Conservation (phyloP, 2,113 vertebrate species). For the Oenanthe melanoleuca region DNA sequence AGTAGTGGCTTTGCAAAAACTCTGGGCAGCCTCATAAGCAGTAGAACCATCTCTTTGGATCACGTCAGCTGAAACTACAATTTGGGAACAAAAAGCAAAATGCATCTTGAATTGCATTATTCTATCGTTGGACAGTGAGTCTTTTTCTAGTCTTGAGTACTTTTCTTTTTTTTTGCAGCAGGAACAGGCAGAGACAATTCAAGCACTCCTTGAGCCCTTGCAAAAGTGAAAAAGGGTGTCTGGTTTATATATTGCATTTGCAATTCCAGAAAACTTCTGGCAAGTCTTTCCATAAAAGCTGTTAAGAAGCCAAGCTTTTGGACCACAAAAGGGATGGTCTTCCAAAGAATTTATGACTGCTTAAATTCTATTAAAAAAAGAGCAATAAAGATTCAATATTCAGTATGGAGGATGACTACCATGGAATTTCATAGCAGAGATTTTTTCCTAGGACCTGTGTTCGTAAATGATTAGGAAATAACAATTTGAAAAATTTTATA, state of each 20-base stretch:
- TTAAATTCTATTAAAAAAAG: background rate
- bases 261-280: background rate
- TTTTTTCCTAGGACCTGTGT: background rate
- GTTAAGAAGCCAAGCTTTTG: background rate
- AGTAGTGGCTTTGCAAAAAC: background rate
- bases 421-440: background rate
- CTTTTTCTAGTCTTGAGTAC: background rate
- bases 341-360: background rate
- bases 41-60: background rate
- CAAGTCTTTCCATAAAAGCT: background rate
- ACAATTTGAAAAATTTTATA: background rate
- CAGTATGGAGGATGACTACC: background rate
- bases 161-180: background rate
- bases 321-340: background rate
- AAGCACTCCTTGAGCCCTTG: background rate
- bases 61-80: background rate
- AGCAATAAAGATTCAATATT: background rate
- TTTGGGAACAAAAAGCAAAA: background rate
- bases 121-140: background rate
- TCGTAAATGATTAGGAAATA: background rate
- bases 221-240: background rate
- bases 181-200: background rate
- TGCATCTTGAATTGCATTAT: background rate
- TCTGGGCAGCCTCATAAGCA: background rate
- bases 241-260: background rate